Evolutionary conservation across 2,797 vertebrate genomes (phyloP), one percentile per base, ranked within the genome.

Genomic region (Crenuchus spilurus): DNA sequence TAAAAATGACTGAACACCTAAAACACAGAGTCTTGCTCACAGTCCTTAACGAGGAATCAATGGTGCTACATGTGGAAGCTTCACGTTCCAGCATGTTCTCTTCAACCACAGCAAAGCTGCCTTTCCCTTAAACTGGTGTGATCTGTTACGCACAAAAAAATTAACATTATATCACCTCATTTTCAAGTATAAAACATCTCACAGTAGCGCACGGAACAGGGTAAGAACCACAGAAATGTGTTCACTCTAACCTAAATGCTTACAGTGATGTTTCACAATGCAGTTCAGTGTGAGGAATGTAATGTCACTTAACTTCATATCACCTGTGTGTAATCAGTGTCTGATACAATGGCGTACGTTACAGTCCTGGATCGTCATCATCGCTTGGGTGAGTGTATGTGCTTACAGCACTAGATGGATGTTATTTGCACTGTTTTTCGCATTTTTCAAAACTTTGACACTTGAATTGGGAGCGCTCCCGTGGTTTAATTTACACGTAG

Each of bases 401-500:
- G 61, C 63, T 51, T 33, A 14, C 18, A 13, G 51, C 67, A 65
- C 60, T 49, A 20, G 37, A 18, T 64, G 58, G 60, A 52, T 39
- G 20, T 24, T 26, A 48, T 48, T 61, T 66, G 65, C 70, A 62
- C 72, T 76, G 49, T 18, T 68, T 72, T 13, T n/a, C n/a, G 14
- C 60, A 54, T 58, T 35, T 31, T 31, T 35, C 16, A 46, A 64
- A 13, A 24, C 28, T 11, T 24, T 8, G 41, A 37, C 46, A 72
- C 60, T 72, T 72, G 31, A 65, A 44, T 14, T 18, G 22, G 37
- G 22, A 54, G 46, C 60, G 41, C 48, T 66, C 67, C n/a, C 48
- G 6, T 78, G 35, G 67, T 81, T 74, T 76, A 20, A 57, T 81
- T 64, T 65, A 54, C 74, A 67, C 83, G 69, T 72, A 20, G 63